Evolutionary conservation across 2,113 vertebrate species (phyloP).

Genomic region (Genyomyrus donnyi): DNA sequence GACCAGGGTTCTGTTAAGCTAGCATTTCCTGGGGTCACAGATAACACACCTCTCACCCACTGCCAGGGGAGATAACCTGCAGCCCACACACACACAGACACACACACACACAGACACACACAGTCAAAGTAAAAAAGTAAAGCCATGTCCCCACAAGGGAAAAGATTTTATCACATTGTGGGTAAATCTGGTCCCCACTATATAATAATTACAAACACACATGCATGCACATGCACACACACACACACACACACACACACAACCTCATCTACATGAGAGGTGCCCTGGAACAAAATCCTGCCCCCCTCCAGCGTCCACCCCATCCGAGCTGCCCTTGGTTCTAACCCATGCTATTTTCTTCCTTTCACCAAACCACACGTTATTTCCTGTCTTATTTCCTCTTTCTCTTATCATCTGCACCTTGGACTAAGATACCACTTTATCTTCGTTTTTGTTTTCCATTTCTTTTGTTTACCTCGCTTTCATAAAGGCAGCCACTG

Average conservation of each 20-base stretch:
- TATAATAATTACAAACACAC: neutral
- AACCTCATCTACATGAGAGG: neutral
- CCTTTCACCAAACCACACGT: neutral
- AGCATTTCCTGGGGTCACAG: slow-evolving; percentile 10
- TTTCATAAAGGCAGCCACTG: neutral
- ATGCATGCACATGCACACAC: neutral
- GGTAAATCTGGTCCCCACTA: neutral
- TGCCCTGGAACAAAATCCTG: neutral
- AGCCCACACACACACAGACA: neutral
- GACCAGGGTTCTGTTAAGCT: slow-evolving; percentile 1
- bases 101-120: neutral
- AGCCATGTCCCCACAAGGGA: neutral
- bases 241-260: neutral
- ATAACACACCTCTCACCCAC: neutral
- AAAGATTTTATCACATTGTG: too few species aligned
- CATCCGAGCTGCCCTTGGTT: neutral
- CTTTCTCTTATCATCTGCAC: neutral
- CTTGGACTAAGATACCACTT: neutral
- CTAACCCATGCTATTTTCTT: neutral
- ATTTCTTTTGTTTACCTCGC: neutral
- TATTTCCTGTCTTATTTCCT: slow-evolving; percentile 12
- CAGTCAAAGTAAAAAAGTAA: neutral
- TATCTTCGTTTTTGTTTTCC: neutral
- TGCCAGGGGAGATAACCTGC: neutral
- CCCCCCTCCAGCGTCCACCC: too few species aligned